These are phyloP conservation scores for Girardia tigrina DNA, from an alignment of 2,888 invertebrate genomes.

Conservation along the genomic window DNA sequence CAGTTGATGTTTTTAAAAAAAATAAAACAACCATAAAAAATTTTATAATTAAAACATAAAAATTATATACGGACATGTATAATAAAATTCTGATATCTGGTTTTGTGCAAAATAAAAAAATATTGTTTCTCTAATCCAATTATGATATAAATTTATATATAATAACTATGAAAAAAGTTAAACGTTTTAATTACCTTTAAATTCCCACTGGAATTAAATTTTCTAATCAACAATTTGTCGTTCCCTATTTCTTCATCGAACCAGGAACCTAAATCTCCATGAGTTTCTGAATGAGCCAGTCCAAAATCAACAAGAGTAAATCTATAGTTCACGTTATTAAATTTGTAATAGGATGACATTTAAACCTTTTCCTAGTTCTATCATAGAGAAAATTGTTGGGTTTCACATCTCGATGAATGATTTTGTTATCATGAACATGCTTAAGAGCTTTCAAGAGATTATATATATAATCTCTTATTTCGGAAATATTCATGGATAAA, in stretches of 20 bases:
- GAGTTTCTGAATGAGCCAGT: conserved; percentile 34
- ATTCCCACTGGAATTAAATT: not conserved
- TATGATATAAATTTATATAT: no score
- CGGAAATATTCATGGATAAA: conserved; percentile 28
- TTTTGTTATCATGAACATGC: conserved; percentile 32
- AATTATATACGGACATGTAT: no score
- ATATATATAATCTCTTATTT: conserved; percentile 29
- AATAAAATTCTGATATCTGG: no score
- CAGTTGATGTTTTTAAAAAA: no score
- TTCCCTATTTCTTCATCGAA: not conserved
- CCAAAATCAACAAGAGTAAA: conserved; percentile 34
- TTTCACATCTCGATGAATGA: conserved; percentile 36
- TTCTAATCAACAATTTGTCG: not conserved
- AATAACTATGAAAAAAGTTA: no score
- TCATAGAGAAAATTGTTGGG: conserved; percentile 34
- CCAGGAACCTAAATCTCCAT: conserved; percentile 26
- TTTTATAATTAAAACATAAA: no score
- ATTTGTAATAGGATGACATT: not conserved
- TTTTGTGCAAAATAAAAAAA: no score
- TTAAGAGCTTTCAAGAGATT: conserved; percentile 27
- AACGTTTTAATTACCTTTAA: not conserved
- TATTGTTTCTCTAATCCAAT: no score
- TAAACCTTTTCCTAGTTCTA: conserved; percentile 24
- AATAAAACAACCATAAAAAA: no score
- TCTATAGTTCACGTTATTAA: not conserved